Percentiles rank a stretch among this genome's conserved stretches.
Conservation (phyloP, 1,140 invertebrate species). For the Apis florea region DNA sequence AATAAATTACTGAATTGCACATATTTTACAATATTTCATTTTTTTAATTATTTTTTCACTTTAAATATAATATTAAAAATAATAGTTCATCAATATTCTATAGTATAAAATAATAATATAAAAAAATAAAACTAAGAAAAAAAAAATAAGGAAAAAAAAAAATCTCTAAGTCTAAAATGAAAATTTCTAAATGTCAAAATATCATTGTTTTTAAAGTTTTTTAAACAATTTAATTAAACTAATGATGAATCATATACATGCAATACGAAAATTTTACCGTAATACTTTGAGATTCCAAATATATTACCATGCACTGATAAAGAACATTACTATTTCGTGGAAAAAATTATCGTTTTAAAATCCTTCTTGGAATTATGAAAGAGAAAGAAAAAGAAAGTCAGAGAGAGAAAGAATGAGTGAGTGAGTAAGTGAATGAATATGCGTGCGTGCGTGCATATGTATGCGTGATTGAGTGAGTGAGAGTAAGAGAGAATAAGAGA, state of each 20-base stretch:
- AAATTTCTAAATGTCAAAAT: neutral
- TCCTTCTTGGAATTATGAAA: neutral
- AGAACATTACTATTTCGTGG: neutral
- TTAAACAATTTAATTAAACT: neutral
- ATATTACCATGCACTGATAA: neutral
- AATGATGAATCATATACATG: constrained; percentile 13
- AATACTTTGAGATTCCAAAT: neutral
- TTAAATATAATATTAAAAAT: too few relatives aligned
- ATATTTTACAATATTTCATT: too few relatives aligned
- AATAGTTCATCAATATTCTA: too few relatives aligned
- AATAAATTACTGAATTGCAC: too few relatives aligned
- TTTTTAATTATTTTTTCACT: too few relatives aligned
- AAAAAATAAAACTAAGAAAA: neutral
- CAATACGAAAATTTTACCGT: neutral
- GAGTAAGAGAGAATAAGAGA: too few relatives aligned
- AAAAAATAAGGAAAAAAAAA: too few relatives aligned
- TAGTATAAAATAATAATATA: too few relatives aligned
- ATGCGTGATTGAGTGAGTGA: too few relatives aligned
- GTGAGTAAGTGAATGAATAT: too few relatives aligned
- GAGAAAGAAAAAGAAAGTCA: neutral
- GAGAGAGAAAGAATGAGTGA: neutral
- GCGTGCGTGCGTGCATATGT: too few relatives aligned
- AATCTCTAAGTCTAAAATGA: neutral
- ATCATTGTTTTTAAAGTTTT: neutral
- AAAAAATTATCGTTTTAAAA: constrained; percentile 7